Base-by-base conservation (phyloP, 2,888 invertebrate genomes). In the Allygus modestus region DNA sequence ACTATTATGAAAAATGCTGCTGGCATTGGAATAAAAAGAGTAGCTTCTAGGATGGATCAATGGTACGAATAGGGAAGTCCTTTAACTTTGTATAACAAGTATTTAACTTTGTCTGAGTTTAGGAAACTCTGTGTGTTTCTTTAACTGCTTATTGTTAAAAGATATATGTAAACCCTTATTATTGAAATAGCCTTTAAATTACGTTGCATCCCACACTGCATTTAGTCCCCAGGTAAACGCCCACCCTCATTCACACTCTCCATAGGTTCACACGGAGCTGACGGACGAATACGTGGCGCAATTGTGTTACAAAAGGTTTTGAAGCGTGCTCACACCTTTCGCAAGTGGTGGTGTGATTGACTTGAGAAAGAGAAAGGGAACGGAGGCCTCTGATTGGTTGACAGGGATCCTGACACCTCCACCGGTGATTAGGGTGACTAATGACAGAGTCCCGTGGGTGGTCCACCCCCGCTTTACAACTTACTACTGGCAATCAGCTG, bases 301-400 rank as follows among this genome's bases (percentile, higher is more conserved):
- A 65, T 46, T n/a, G 28, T 1, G 43, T 73, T 73, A 73, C 73
- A 73, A 73, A 73, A 41, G 73, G 20, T 33, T 41, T 73, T 37
- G 73, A 43, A 73, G 37, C 69, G 69, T 33, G 69, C 41, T 20
- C 73, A 43, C 20, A 37, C 73, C 73, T 73, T 37, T 37, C 73
- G 41, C 41, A 73, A 73, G 69, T 73, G 65, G 65, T 15, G 65
- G 28, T 73, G 69, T 33, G 43, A 73, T 73, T 73, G 73, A 73
- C 73, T 43, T 37, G 43, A 28, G 43, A 73, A 41, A 43, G 65
- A 54, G 73, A 43, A 73, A 41, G 73, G 73, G 41, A 69, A 31
- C 4, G 33, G 31, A 5, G 11, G 31, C n/a, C n/a, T 17, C 1
- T 31, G 69, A 69, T 69, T 31, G 37, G 69, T 69, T 15, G 69